Base-by-base conservation (phyloP, 2,888 invertebrate genomes). In the Gonocerus acuteangulatus region DNA sequence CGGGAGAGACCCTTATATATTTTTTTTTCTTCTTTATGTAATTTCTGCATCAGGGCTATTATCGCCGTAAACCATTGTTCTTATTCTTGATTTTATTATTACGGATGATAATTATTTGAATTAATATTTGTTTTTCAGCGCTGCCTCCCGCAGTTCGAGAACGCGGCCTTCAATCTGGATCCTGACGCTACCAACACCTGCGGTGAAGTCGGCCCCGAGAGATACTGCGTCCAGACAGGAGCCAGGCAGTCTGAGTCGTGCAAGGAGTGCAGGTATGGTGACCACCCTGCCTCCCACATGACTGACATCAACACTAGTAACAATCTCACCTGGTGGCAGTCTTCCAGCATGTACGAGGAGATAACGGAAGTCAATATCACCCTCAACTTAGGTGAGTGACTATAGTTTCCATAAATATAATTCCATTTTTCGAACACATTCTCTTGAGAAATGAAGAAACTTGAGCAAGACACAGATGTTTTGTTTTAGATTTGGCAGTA, bases 131-230 rank as follows among this genome's bases (percentile, higher is more conserved):
- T n/a, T n/a, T 78, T 79, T 4, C 81, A 93, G 89, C 83, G 89
- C 78, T 97, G 97, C 75, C 87, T 93, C 71, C 96, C 97, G 0
- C 91, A 91, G 70, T 97, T 97, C 76, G 92, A 90, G 73, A 97
- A 97, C 73, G 95, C 95, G 2, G 97, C 96, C 7, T 97, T 88
- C 76, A 84, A 86, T 73, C 81, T 89, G 58, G 48, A 61, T 16
- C 91, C 96, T 75, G 92, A 95, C 68, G 89, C 92, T 9, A 95
- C 95, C 15, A 96, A 96, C 74, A 97, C 96, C 1, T 99, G 97
- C 71, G 97, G 96, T 0, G 84, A 89, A 70, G 80, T 84, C 48
- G 85, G 85, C 1, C 19, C 22, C 16, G 76, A 79, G 0, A 87
- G 82, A 51, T 84, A 89, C 72, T 97, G 97, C 74, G 84, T 89